These are phyloP conservation scores for Thomomys bottae DNA, from an alignment of 2,113 vertebrate genomes.

Conservation along the genomic window DNA sequence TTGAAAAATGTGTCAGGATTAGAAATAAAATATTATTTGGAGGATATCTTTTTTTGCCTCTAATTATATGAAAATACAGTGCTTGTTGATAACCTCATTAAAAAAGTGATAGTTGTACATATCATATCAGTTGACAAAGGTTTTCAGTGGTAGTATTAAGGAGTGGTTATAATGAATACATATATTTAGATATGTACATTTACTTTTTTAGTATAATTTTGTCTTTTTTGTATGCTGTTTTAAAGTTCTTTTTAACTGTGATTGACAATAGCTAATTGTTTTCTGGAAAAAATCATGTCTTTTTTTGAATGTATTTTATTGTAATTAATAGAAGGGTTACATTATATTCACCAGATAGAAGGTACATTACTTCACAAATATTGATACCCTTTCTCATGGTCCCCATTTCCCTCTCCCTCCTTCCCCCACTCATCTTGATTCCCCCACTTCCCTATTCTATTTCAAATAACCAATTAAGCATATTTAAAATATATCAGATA, in stretches of 20 bases:
- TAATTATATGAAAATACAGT: slow-evolving; percentile 2
- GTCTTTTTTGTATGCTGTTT: neutral
- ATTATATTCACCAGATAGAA: too few relatives aligned
- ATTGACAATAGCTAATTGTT: neutral
- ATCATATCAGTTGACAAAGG: neutral
- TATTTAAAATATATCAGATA: too few relatives aligned
- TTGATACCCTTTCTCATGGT: too few relatives aligned
- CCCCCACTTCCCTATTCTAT: too few relatives aligned
- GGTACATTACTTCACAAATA: too few relatives aligned
- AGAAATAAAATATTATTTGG: slow-evolving; percentile 35
- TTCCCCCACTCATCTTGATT: too few relatives aligned
- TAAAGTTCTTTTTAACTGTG: neutral
- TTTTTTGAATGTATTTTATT: too few relatives aligned
- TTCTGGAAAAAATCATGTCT: neutral
- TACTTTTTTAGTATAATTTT: neutral
- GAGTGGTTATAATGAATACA: slow-evolving; percentile 2
- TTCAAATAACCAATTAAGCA: too few relatives aligned
- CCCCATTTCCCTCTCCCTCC: too few relatives aligned
- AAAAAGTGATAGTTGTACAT: neutral
- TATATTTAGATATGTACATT: neutral
- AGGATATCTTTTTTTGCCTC: neutral
- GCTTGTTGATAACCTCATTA: neutral
- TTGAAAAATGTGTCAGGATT: slow-evolving; percentile 1
- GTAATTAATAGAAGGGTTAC: too few relatives aligned
- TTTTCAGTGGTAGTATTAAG: neutral